Evolutionary conservation across 2,113 vertebrate species (phyloP), one percentile per base, ranked within the genome.

Genomic region (Podilymbus podiceps): DNA sequence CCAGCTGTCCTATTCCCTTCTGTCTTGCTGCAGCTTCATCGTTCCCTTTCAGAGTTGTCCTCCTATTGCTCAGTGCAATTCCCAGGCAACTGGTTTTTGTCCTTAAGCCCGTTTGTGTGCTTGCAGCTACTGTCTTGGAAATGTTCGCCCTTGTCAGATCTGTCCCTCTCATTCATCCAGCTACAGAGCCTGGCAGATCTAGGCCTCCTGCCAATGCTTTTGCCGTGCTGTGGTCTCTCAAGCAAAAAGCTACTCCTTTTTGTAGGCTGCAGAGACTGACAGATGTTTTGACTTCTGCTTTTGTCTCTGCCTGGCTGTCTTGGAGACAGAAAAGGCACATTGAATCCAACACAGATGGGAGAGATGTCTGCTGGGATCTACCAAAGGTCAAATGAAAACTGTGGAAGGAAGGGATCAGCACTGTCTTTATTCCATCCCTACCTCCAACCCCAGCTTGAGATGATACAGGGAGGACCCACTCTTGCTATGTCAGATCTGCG

Each of bases 91-190:
- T 84, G 80, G 1, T 40, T 93, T 88, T 74, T 84, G 42, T 97
- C 74, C 68, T 44, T 52, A 46, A 92, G 92, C 86, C 83, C 50
- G 30, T 76, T 81, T 53, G 18, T 78, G 86, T 66, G 53, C 88
- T 87, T 94, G 80, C 80, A 89, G 86, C 86, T 87, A 14, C 9
- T 58, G 80, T 92, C 86, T 94, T 97, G 91, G 69, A 87, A 87
- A 22, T 55, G 46, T 91, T 85, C 93, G 93, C 89, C 91, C 90
- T 95, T 96, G 95, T 97, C 97, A 89, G 88, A 62, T 82, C 49
- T 75, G 73, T 86, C 90, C 82, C 59, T 90, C 90, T 92, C 79
- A 35, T 42, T 28, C 72, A 72, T 91, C 78, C 73, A 81, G 85
- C 75, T 63, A 71, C 55, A 74, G 75, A 84, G 55, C 40, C 68